phyloP scores from a whole-genome alignment of 2,888 invertebrate species.

The Rhodophaea formosa region DNA sequence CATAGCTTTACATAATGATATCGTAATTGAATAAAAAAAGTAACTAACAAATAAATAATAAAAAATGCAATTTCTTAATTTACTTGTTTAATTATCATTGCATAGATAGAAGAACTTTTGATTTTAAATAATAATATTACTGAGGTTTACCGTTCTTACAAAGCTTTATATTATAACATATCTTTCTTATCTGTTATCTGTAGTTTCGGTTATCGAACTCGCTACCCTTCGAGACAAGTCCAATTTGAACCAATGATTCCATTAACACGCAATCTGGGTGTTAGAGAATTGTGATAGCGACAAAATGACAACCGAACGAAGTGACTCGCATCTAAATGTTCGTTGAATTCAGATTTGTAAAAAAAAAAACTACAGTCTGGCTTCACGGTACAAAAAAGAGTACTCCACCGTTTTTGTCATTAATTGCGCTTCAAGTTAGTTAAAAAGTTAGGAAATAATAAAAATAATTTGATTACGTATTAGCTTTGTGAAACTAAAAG shows the following conservation, averaged over 20 bases:
- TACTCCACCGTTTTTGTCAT: too few relatives aligned
- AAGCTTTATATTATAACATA: background rate
- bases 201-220: conserved; percentile 25
- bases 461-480: too few relatives aligned
- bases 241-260: conserved; percentile 29
- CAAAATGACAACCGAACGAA: background rate
- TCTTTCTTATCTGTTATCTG: background rate
- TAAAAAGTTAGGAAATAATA: too few relatives aligned
- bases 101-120: too few relatives aligned
- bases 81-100: too few relatives aligned
- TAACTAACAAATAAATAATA: too few relatives aligned
- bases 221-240: conserved; percentile 25
- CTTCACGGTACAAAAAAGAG: background rate
- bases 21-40: too few relatives aligned
- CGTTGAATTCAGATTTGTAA: background rate
- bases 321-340: background rate
- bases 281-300: conserved; percentile 1
- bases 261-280: conserved; percentile 21
- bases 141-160: background rate
- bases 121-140: too few relatives aligned
- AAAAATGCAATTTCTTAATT: too few relatives aligned
- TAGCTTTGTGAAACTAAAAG: too few relatives aligned
- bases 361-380: background rate
- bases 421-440: too few relatives aligned
- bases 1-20: too few relatives aligned